These are phyloP conservation scores for Trichogramma dendrolimi DNA, from an alignment of 2,888 invertebrate genomes.

Conservation along the genomic window DNA sequence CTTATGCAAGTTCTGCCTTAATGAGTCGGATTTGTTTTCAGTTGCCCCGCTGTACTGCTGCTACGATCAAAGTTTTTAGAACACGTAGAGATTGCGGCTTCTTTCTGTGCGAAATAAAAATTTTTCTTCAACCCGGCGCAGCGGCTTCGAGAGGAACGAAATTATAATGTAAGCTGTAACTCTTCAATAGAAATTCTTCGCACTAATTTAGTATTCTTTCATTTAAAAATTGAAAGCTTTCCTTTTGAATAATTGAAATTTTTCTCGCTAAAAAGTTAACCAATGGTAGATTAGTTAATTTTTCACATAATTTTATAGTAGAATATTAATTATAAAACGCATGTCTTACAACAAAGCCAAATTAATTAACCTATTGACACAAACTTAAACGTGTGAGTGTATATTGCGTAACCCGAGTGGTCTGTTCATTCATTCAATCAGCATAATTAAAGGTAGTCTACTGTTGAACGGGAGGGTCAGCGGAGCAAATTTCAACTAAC, in stretches of 20 bases:
- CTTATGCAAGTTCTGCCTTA: not conserved
- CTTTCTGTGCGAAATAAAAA: not conserved
- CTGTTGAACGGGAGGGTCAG: no score
- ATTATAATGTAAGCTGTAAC: no score
- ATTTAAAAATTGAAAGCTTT: no score
- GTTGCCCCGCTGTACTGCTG: not conserved
- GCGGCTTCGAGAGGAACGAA: not conserved
- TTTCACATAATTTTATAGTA: not conserved
- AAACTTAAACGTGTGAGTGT: not conserved
- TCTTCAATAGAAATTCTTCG: no score
- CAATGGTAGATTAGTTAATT: not conserved
- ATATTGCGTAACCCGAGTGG: not conserved
- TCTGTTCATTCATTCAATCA: slow-evolving; percentile 15
- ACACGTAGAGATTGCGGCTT: not conserved
- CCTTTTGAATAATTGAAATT: no score
- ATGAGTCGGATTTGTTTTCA: not conserved
- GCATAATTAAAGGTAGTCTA: slow-evolving; percentile 18
- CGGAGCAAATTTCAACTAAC: no score
- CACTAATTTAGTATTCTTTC: no score
- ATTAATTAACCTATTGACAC: no score
- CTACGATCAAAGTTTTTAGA: not conserved
- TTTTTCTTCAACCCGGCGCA: not conserved
- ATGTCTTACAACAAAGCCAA: no score
- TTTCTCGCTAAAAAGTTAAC: not conserved
- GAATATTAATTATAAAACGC: no score